Evolutionary conservation across 37 sponge, comb jelly and placozoan genomes (phyloP), one percentile per base, ranked within the genome.

Genomic region (Cliona cf. orientalis): DNA sequence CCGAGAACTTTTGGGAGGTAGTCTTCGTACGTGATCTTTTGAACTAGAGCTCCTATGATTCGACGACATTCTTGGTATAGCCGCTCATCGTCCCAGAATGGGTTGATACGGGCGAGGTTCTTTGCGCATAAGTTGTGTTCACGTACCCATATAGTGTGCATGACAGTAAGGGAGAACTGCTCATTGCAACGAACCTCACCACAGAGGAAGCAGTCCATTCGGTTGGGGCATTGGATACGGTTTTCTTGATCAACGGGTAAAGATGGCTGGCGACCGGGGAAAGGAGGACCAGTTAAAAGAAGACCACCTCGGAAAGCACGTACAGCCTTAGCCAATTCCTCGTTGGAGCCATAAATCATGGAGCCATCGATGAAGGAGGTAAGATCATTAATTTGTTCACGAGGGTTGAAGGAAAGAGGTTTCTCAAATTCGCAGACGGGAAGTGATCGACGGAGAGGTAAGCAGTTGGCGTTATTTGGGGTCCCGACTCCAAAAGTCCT

Each of bases 101-200:
- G 87, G 61, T 96, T 94, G 61, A 99, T 63, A 14, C 19, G 31
- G 0, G 60, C 71, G 42, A 99, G 74, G 33, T 49, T 43, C 11
- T 43, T 57, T 31, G 93, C 99, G 70, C 94, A 88, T 41, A 97
- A 70, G 63, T 99, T 99, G 80, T 99, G 99, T 53, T 99, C 95
- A 57, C 99, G 36, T 42, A 99, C 45, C 89, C 91, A 99, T 26
- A 96, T 70, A 25, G 97, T 99, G 80, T 99, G 99, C 95, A 99
- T 92, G 6, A 90, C 73, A 25, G 91, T 89, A 21, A 97, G 79
- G 28, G 78, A 78, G 34, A 90, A 49, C 79, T 97, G 98, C 61
- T 97, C 98, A 66, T 95, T 97, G 58, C 80, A 84, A 22, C 98
- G 84, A n/a, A 78, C 42, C 42, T 97, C 98, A 29, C 98, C 98